Evolutionary conservation across 2,888 invertebrate species (phyloP), one percentile per base, ranked within the genome.

Genomic region (Tetranychus piercei): DNA sequence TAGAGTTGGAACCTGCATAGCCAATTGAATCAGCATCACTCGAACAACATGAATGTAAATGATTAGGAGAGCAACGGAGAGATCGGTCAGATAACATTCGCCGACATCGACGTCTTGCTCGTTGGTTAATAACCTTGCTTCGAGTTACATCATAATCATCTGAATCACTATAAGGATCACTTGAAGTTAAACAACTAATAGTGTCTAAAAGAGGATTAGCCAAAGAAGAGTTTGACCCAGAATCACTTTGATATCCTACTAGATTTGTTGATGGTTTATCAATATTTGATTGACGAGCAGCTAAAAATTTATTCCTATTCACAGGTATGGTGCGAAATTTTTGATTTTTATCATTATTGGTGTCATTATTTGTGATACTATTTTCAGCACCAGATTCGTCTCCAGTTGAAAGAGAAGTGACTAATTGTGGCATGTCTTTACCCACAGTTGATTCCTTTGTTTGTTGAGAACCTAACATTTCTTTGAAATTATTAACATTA

Each of bases 1-100:
- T 79, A 23, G 81, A 81, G 77, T 81, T 81, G 71, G 81, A 80
- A 15, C 81, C 82, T 1, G 81, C 81, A 75, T 82, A 82, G 15
- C 81, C 81, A 44, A 80, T 79, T 0, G 80, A 80, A 76, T 81
- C 81, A 18, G 79, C 78, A 66, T 81, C 81, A 18, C 78, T 79
- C 73, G 80, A 79, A 55, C 73, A 55, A 11, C 73, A 72, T 1
- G 55, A 55, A 70, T 67, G 72, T 11, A 75, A 66, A 22, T 76
- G 70, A 44, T 45, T 55, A 65, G 77, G 20, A 23, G 75, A 74
- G 22, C 75, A 75, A 3, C 76, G 70, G 4, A 72, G 8, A 22
- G 34, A 23, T 66, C 75, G 20, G 71, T 71, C n/a, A 43, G 45
- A 23, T 67, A 74, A 15, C 75, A 74, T 18, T 73, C 67, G 15